Evolutionary conservation across 1,140 invertebrate genomes (phyloP), one percentile per base, ranked within the genome.

Genomic region (Calliphora vicina): DNA sequence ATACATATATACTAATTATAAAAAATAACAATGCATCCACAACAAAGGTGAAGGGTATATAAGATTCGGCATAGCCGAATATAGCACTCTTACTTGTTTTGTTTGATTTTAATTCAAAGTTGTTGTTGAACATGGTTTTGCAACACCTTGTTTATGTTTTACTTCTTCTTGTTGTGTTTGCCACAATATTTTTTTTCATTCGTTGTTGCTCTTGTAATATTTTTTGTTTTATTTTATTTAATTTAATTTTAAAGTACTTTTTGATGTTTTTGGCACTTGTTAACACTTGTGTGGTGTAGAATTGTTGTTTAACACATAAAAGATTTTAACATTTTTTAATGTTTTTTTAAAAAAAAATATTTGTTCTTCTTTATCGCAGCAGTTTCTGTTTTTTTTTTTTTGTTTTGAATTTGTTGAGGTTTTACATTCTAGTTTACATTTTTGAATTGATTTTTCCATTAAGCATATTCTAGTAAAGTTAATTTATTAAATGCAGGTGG

Each of bases 251-350:
- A 78, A 78, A 78, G 74, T 78, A 78, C 74, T 78, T 78, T 78
- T 78, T 78, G 74, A 78, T 78, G 74, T 78, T 78, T 78, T 78
- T 78, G 74, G 74, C 74, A 78, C 74, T 78, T 78, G 74, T 78
- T 78, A 78, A 78, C 74, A 78, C 35, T 76, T 76, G 27, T 43
- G 27, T 74, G 17, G 3, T 67, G 61, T 67, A 23, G 10, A 23
- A 25, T 67, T 23, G 61, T 10, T 67, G 61, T 67, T 67, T 25
- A 67, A 25, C 61, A 67, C 61, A 67, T 67, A 67, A 20, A 67
- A 67, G 61, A 67, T 67, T 67, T 67, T 67, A 25, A 67, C n/a
- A 67, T 67, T 25, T 67, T n/a, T n/a, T n/a, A n/a, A n/a, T n/a
- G n/a, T n/a, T n/a, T 20, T 23, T 67, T 35, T 8, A 23, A 67